phyloP scores from a whole-genome alignment of 2,888 invertebrate species.

The Muschampia plurimacula region DNA sequence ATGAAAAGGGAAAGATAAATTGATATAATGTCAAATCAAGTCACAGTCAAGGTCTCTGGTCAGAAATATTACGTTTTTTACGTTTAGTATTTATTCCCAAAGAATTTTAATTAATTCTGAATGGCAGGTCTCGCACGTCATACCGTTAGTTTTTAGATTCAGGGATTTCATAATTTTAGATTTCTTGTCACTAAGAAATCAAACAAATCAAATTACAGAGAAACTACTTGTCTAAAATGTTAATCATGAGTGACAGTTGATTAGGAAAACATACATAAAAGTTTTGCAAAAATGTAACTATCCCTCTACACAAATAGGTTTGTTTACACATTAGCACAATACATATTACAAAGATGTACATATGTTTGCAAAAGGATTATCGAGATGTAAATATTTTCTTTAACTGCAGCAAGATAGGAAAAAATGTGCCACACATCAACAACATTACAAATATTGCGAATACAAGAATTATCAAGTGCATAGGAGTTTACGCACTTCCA shows the following conservation, averaged over 20 bases:
- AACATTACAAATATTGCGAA: slow-evolving; percentile 28
- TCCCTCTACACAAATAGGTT: slow-evolving; percentile 25
- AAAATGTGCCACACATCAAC: slow-evolving; percentile 22
- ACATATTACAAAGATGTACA: slow-evolving; percentile 21
- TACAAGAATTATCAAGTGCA: slow-evolving; percentile 23
- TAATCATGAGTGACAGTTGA: slow-evolving; percentile 30
- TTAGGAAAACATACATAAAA: slow-evolving; percentile 7
- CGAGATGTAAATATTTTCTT: slow-evolving; percentile 34
- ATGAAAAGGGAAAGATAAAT: too few species aligned
- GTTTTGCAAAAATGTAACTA: slow-evolving; percentile 22
- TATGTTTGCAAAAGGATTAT: slow-evolving; percentile 26
- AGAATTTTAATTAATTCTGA: slow-evolving; percentile 23
- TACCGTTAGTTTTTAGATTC: slow-evolving; percentile 5
- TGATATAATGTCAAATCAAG: too few species aligned
- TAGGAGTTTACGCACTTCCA: neutral
- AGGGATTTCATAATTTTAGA: slow-evolving; percentile 25
- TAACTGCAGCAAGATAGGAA: slow-evolving; percentile 24
- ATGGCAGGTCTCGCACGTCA: slow-evolving; percentile 20
- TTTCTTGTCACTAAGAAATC: slow-evolving; percentile 16
- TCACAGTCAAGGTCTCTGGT: neutral
- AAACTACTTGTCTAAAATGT: slow-evolving; percentile 10
- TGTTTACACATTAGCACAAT: slow-evolving; percentile 22
- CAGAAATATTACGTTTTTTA: neutral
- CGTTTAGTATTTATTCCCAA: slow-evolving; percentile 11
- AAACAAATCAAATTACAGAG: slow-evolving; percentile 18